Evolutionary conservation across 1,140 invertebrate species (phyloP).

Genomic region (Drosophila arawakana): DNA sequence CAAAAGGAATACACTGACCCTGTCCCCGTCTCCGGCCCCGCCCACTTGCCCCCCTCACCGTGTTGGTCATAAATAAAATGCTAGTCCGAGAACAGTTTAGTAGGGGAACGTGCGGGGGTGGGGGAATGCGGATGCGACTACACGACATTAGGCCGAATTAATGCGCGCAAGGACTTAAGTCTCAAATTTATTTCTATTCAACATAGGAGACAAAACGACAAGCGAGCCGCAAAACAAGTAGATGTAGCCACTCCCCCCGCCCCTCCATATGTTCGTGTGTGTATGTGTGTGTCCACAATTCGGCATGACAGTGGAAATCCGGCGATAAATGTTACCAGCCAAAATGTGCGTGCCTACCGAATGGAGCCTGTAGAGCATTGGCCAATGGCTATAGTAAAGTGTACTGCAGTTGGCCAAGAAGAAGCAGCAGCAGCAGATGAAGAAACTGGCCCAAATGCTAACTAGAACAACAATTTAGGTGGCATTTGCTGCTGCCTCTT

Average conservation of each 20-base stretch:
- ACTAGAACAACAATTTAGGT: slow-evolving; percentile 77
- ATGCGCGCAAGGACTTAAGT: slow-evolving; percentile 82
- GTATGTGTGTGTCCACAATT: slow-evolving; percentile 62
- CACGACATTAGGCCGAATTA: slow-evolving; percentile 82
- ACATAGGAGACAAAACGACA: slow-evolving; percentile 80
- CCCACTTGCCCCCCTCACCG: slow-evolving; percentile 24
- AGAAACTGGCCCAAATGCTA: slow-evolving; percentile 53
- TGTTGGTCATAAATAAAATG: slow-evolving; percentile 75
- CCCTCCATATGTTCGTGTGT: neutral
- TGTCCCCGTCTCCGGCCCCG: no score
- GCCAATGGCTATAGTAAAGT: no score
- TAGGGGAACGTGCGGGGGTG: neutral
- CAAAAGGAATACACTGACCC: slow-evolving; percentile 14
- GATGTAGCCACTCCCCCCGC: neutral
- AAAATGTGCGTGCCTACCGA: slow-evolving; percentile 74
- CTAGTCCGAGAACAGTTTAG: slow-evolving; percentile 75
- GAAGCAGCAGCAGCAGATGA: neutral
- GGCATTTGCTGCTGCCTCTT: slow-evolving; percentile 37
- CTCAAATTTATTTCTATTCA: slow-evolving; percentile 82
- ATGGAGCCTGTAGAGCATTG: slow-evolving; percentile 34
- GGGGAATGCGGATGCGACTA: slow-evolving; percentile 63
- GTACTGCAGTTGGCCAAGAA: slow-evolving; percentile 1
- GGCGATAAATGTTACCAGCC: slow-evolving; percentile 81
- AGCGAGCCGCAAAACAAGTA: slow-evolving; percentile 69
- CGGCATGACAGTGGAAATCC: slow-evolving; percentile 82